Base-by-base conservation (phyloP, 2,797 vertebrate species). In the Sebastes itinus region DNA sequence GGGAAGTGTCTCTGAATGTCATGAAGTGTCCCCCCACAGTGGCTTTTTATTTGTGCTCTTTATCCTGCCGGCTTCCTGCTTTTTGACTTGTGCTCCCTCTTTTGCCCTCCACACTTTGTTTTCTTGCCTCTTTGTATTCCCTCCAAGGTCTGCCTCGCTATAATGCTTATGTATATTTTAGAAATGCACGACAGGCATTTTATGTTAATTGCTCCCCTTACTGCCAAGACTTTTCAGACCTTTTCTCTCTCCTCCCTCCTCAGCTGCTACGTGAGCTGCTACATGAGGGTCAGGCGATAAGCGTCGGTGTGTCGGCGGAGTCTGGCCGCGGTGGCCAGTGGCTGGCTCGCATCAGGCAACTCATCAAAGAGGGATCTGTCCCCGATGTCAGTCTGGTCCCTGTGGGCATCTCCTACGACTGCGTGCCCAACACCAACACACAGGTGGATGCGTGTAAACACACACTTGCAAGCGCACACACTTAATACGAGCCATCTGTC, bases 211-310 rank as follows among this genome's bases (percentile, higher is more conserved):
- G 22, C 33, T 70, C 52, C 70, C 20, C 27, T 14, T 14, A 46
- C 64, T 81, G 49, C 60, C 56, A 75, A 23, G 71, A 79, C 28
- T 77, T 78, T 63, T 67, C 42, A 74, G 52, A 74, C 58, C 59
- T 80, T 69, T 80, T 75, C 20, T 42, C 33, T 33, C 2, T 62
- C 35, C 25, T 42, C 25, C 13, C 25, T 33, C 49, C 27, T 18
- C 88, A 99, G 98, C 95, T 96, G 8, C 2, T 96, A 1, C 88
- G 94, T 85, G 96, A 97, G 90, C 91, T 98, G 85, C 94, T 99
- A 63, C 88, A 61, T 88, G 96, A 96, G 67, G 90, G 89, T 12
- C 96, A 97, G 82, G 93, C 95, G 0, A 77, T 99, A 28, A 94
- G 97, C 22, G 84, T 99, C 64, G 96, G 97, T 81, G 86, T 99